These are phyloP conservation scores for Trissonchulus latispiculum DNA, from an alignment of 2,888 invertebrate genomes.

Conservation along the genomic window DNA sequence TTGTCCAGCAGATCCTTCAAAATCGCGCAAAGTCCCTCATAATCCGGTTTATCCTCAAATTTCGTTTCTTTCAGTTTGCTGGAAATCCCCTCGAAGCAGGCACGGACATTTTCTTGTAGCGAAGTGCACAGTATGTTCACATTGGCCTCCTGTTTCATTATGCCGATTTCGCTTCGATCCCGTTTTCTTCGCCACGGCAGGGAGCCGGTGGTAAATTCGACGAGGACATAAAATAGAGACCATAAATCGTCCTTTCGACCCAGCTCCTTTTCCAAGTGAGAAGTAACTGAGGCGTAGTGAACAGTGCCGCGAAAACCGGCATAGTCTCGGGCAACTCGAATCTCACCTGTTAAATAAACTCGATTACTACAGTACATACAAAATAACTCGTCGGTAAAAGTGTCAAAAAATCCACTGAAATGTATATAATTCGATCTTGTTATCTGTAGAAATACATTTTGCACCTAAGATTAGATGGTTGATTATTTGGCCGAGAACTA, in stretches of 20 bases:
- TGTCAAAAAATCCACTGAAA: no score
- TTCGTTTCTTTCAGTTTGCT: constrained; percentile 52
- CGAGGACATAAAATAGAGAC: neutral
- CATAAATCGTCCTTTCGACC: neutral
- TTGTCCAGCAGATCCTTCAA: constrained; percentile 22
- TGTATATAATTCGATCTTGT: no score
- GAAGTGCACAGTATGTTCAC: constrained; percentile 36
- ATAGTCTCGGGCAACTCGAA: neutral
- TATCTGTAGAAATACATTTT: no score
- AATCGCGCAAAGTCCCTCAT: constrained; percentile 60
- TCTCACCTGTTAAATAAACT: neutral
- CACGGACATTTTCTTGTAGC: constrained; percentile 35
- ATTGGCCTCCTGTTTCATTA: constrained; percentile 42
- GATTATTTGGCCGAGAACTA: no score
- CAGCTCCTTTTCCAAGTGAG: neutral
- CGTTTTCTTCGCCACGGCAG: neutral
- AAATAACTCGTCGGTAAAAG: no score
- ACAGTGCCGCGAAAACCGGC: neutral
- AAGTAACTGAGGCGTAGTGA: neutral
- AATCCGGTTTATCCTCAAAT: constrained; percentile 92
- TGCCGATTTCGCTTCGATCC: constrained; percentile 28
- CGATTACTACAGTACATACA: no score
- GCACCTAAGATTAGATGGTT: no score
- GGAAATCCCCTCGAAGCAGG: neutral
- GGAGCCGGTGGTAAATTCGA: neutral